phyloP scores from a whole-genome alignment of 1,140 invertebrate genomes.

The Littorina saxatilis region DNA sequence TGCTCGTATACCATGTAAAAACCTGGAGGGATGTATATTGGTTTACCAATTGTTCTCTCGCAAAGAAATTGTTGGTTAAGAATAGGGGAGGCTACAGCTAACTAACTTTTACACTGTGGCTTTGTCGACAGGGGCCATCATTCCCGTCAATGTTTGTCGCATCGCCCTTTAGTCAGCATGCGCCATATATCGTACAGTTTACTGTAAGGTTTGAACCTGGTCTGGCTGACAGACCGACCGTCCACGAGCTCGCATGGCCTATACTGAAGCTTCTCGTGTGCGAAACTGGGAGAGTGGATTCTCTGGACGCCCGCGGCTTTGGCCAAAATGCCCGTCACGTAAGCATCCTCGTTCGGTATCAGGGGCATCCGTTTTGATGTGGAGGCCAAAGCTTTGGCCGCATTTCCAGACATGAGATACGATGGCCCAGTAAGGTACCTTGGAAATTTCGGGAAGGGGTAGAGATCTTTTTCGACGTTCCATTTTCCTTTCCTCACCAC shows the following conservation, averaged over 20 bases:
- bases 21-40: background rate
- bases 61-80: background rate
- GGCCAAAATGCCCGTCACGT: slow-evolving; percentile 74
- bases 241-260: background rate
- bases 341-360: slow-evolving; percentile 74
- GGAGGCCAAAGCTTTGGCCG: slow-evolving; percentile 49
- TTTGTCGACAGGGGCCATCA: no score
- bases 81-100: no score
- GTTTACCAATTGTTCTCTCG: background rate
- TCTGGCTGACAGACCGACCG: slow-evolving; percentile 4
- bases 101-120: no score
- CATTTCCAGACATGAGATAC: slow-evolving; percentile 62
- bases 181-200: background rate
- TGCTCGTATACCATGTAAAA: background rate
- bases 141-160: background rate
- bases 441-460: slow-evolving; percentile 58
- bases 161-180: background rate
- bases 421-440: slow-evolving; percentile 61
- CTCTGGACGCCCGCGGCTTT: slow-evolving; percentile 49
- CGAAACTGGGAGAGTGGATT: slow-evolving; percentile 33
- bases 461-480: slow-evolving; percentile 52
- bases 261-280: no score
- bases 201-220: background rate
- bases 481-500: slow-evolving; percentile 48
- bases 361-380: slow-evolving; percentile 56